A percentile compares a stretch with the other conserved stretches of the same genome.
phyloP scores from a whole-genome alignment of 2,888 invertebrate species.

The Alloplasta piceator region DNA sequence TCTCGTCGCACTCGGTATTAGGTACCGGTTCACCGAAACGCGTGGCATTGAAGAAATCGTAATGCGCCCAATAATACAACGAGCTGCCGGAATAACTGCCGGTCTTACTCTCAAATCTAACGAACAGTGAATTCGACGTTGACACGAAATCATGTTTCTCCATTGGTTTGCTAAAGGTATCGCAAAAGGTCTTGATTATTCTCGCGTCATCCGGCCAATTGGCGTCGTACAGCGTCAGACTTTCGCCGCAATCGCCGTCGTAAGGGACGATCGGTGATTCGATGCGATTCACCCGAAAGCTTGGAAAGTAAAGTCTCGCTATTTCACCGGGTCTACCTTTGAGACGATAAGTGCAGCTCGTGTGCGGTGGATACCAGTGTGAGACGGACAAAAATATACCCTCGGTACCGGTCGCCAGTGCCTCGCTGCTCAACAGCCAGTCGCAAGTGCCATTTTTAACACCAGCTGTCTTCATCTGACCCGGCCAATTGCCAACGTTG shows the following conservation, averaged over 20 bases:
- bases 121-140: constrained; percentile 93
- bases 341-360: constrained; percentile 95
- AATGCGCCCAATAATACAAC: constrained; percentile 96
- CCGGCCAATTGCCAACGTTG: constrained; percentile 97
- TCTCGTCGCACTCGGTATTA: constrained; percentile 92
- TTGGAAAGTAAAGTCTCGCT: constrained; percentile 95
- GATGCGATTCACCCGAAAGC: constrained; percentile 94
- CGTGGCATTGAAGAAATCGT: constrained; percentile 96
- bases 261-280: constrained; percentile 94
- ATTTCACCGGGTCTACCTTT: constrained; percentile 94
- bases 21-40: constrained; percentile 92
- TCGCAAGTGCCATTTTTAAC: constrained; percentile 94
- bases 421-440: constrained; percentile 94
- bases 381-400: constrained; percentile 96
- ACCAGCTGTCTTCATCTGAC: constrained; percentile 95
- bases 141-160: constrained; percentile 97
- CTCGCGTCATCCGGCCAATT: constrained; percentile 94
- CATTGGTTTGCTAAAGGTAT: constrained; percentile 96
- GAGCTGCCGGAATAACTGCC: constrained; percentile 97
- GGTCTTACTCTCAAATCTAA: constrained; percentile 95
- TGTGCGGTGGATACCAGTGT: constrained; percentile 97
- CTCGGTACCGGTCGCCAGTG: constrained; percentile 91
- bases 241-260: constrained; percentile 95
- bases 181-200: constrained; percentile 97
- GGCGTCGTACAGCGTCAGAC: constrained; percentile 94